These are phyloP conservation scores for Cichlasoma orientale DNA, from an alignment of 2,797 vertebrate species.

Conservation along the genomic window DNA sequence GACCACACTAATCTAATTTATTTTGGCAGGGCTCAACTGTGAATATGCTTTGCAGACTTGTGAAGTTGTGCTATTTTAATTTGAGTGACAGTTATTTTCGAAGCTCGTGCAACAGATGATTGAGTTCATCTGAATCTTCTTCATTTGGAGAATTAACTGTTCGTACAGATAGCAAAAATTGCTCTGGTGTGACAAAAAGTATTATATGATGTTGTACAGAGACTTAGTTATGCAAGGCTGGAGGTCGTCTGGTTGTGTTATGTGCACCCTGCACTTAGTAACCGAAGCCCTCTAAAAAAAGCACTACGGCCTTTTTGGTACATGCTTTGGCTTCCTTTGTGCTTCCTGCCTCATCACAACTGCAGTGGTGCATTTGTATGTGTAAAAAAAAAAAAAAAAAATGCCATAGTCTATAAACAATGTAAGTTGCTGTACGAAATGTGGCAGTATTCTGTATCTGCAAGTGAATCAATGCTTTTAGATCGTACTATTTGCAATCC, in stretches of 20 bases:
- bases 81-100: slow-evolving; percentile 30
- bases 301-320: slow-evolving; percentile 76
- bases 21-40: not conserved
- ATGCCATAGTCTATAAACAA: slow-evolving; percentile 40
- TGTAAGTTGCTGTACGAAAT: slow-evolving; percentile 18
- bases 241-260: slow-evolving; percentile 51
- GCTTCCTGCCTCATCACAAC: slow-evolving; percentile 83
- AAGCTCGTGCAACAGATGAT: slow-evolving; percentile 6
- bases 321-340: slow-evolving; percentile 82
- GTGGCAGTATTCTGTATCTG: not conserved
- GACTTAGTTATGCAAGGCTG: slow-evolving; percentile 64
- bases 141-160: slow-evolving; percentile 5
- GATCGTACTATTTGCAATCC: not conserved
- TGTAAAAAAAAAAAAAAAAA: slow-evolving; percentile 42
- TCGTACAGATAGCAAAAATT: slow-evolving; percentile 7
- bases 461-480: not conserved
- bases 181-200: slow-evolving; percentile 44
- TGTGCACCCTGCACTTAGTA: slow-evolving; percentile 71
- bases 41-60: not conserved
- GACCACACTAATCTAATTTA: not conserved
- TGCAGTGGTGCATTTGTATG: slow-evolving; percentile 54
- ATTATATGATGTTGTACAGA: slow-evolving; percentile 24
- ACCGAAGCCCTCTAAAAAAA: slow-evolving; percentile 84
- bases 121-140: not conserved
- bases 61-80: slow-evolving; percentile 1